These are phyloP conservation scores for Dendrolimus pini DNA, from an alignment of 2,888 invertebrate species.

Conservation along the genomic window DNA sequence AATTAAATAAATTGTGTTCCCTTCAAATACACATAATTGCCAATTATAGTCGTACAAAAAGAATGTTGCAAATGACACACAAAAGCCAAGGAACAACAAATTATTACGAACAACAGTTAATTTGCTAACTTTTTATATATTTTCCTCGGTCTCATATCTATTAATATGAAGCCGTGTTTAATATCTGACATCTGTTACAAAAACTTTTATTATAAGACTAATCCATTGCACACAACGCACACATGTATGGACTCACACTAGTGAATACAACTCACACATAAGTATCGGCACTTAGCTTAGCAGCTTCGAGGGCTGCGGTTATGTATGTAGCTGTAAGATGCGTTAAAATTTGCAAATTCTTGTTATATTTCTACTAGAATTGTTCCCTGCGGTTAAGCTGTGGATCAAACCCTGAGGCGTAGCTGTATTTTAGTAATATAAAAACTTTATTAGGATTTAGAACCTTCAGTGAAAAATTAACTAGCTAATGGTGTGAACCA, in stretches of 20 bases:
- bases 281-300: conserved; percentile 62
- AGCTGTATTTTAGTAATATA: no score
- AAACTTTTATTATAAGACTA: conserved; percentile 77
- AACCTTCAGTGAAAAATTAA: no score
- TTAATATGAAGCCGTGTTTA: conserved; percentile 73
- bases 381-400: no score
- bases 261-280: conserved; percentile 45
- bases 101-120: conserved; percentile 52
- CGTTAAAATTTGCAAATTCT: neutral
- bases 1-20: no score
- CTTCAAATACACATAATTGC: no score
- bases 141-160: conserved; percentile 59
- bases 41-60: no score
- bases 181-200: conserved; percentile 77
- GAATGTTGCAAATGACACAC: conserved; percentile 41
- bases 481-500: no score
- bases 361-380: no score
- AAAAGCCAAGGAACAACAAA: conserved; percentile 39
- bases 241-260: conserved; percentile 26
- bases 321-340: conserved; percentile 35
- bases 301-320: conserved; percentile 38
- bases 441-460: no score
- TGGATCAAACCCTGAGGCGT: no score
- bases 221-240: conserved; percentile 67
- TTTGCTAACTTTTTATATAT: conserved; percentile 72